Base-by-base conservation (phyloP, 2,888 invertebrate species). In the Trichopria drosophilae region DNA sequence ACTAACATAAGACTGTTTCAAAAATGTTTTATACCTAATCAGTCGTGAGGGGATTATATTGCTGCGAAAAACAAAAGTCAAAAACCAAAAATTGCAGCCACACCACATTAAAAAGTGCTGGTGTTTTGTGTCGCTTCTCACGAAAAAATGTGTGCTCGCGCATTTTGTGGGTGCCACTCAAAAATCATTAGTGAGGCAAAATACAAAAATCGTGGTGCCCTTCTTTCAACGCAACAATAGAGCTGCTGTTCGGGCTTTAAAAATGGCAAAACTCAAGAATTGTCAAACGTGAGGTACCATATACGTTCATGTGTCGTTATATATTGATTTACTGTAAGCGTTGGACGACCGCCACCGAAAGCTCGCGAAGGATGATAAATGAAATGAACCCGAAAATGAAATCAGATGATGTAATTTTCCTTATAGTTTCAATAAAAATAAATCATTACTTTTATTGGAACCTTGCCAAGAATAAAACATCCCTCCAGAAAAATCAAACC, bases 81-180 rank as follows among this genome's bases (percentile, higher is more conserved):
- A 60, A 67, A 67, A 67, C 62, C 46, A 63, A 64, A 64, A 61
- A 68, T 64, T 65, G 64, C 71, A 72, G 74, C 71, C 70, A 75
- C 73, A 73, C 73, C 72, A 75, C 73, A 75, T 73, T 63, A 68
- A 73, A 66, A 67, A 65, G 73, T 73, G 73, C 47, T 58, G 58
- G 59, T 62, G 66, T 62, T 60, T 59, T 51, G 48, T 65, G 60
- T 66, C 56, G 58, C 57, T 48, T 56, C 49, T 59, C 55, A 67
- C 62, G 24, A 22, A 64, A 60, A 63, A 63, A 63, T 66, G 72
- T 70, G 69, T 59, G 62, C 64, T 63, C 69, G 67, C 63, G 60
- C 48, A 58, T 58, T 67, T 63, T 57, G 70, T 71, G 71, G 68
- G 73, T 73, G 73, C 73, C 68, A 72, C 72, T 71, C 68, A 67